A percentile compares a stretch with the other conserved stretches of the same genome.
These are phyloP conservation scores for Cheilosia variabilis DNA, from an alignment of 2,888 invertebrate genomes.

Conservation along the genomic window DNA sequence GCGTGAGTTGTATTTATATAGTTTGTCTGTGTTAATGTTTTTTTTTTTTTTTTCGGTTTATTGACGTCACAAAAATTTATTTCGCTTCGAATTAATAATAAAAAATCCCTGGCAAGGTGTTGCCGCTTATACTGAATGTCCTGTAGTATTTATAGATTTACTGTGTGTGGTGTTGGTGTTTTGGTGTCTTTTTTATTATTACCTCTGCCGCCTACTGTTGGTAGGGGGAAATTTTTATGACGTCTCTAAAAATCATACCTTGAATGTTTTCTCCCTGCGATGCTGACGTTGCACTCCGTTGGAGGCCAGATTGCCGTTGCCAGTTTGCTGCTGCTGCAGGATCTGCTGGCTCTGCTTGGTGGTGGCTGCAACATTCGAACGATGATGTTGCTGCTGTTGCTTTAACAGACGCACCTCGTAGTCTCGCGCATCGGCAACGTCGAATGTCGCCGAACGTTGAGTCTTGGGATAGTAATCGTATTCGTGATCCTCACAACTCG, in stretches of 20 bases:
- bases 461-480: slow-evolving; percentile 82
- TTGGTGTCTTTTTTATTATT: slow-evolving; percentile 71
- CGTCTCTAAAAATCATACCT: slow-evolving; percentile 84
- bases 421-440: slow-evolving; percentile 82
- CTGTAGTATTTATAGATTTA: slow-evolving; percentile 22
- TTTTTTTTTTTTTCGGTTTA: slow-evolving; percentile 78
- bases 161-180: slow-evolving; percentile 52
- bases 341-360: slow-evolving; percentile 74
- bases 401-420: slow-evolving; percentile 82
- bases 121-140: slow-evolving; percentile 42
- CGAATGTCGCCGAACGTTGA: slow-evolving; percentile 81
- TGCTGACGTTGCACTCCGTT: slow-evolving; percentile 79
- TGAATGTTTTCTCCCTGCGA: slow-evolving; percentile 83
- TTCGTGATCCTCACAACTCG: slow-evolving; percentile 81
- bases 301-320: slow-evolving; percentile 74
- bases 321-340: slow-evolving; percentile 68
- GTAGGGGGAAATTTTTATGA: slow-evolving; percentile 83
- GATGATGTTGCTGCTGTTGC: slow-evolving; percentile 81
- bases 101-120: slow-evolving; percentile 76
- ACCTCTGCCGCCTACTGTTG: slow-evolving; percentile 65
- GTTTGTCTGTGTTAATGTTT: slow-evolving; percentile 50
- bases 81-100: slow-evolving; percentile 83
- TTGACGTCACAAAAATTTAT: slow-evolving; percentile 83
- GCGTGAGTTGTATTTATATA: slow-evolving; percentile 11
- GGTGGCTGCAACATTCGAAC: slow-evolving; percentile 76